Base-by-base conservation (phyloP, 2,888 invertebrate genomes). In the Phortica okadai region DNA sequence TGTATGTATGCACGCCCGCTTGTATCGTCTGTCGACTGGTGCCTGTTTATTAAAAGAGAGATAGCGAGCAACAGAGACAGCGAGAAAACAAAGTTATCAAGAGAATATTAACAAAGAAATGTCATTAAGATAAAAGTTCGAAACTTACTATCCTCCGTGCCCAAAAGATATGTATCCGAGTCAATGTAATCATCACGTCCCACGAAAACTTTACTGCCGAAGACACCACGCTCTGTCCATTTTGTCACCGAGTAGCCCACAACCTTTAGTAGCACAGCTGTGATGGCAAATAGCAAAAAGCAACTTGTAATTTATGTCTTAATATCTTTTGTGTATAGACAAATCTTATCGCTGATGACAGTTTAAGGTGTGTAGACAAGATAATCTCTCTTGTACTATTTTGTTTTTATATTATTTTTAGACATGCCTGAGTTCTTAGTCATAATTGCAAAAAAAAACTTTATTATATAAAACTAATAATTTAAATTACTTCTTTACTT, bases 1-100 rank as follows among this genome's bases (percentile, higher is more conserved):
- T 91, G 80, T 92, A 93, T 7, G 89, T 91, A 77, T 93, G 92
- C 2, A 91, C 87, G 0, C 93, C 93, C 0, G 92, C 79, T 44
- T 81, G 78, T 58, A 90, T 82, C 33, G 73, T 80, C 56, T 80
- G 82, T 74, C 83, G 83, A 33, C 78, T 77, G 11, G 73, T 83
- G 62, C 72, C 87, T 84, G 50, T 50, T 50, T 14, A 50, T 14
- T 0, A 6, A 50, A 50, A 50, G 8, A 3, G 8, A 11, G 8
- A 50, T 3, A 50, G 14, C 1, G 50, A 50, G 16, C 14, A 1
- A 16, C 3, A 14, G 33, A 2, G 33, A 33, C 21, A 21, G 21
- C 21, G 33, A 33, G 33, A 33, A 33, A 33, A 33, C 4, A 33
- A 33, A 33, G 33, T 33, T 33, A 33, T 33, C 33, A 33, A 33